Evolutionary conservation across 2,888 invertebrate species (phyloP), one percentile per base, ranked within the genome.

Genomic region (Parnassius glacialis): DNA sequence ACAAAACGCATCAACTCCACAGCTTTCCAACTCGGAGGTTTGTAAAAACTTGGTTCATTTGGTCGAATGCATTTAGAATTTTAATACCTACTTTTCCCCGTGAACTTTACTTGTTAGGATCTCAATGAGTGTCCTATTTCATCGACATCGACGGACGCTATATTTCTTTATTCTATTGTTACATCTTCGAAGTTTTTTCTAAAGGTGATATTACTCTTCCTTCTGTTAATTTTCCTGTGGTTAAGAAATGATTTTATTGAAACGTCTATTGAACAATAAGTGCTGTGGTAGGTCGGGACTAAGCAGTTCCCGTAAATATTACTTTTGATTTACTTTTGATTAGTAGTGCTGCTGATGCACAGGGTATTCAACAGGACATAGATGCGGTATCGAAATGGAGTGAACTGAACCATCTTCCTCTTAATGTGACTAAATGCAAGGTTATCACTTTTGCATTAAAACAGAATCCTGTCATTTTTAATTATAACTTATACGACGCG

Each of bases 1-100:
- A 34, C 7, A 34, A 34, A 42, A n/a, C 47, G n/a, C 13, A 13
- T 60, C 76, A 52, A 66, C 81, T 85, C 84, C 60, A 78, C 50
- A 44, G 68, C 58, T 69, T 70, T 70, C 67, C 59, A 58, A 72
- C 71, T 82, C 79, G 71, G 76, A 75, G 76, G 78, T 80, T 83
- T 83, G 80, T 81, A 85, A 83, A 87, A 89, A 89, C 85, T 90
- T 87, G 88, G 85, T 90, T 91, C 90, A 85, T 90, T 90, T 90
- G 84, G 84, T 80, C 80, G 83, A 85, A 88, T 89, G 89, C 89
- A 88, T 81, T 74, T 81, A 78, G 90, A 90, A 90, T 91, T 87
- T 88, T 87, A 90, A 90, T 88, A 83, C 84, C 80, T 82, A 83
- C 67, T 78, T 83, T 83, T 82, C 84, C 83, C 83, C 81, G 83